Evolutionary conservation across 2,797 vertebrate genomes (phyloP).

Genomic region (Helostoma temminkii): DNA sequence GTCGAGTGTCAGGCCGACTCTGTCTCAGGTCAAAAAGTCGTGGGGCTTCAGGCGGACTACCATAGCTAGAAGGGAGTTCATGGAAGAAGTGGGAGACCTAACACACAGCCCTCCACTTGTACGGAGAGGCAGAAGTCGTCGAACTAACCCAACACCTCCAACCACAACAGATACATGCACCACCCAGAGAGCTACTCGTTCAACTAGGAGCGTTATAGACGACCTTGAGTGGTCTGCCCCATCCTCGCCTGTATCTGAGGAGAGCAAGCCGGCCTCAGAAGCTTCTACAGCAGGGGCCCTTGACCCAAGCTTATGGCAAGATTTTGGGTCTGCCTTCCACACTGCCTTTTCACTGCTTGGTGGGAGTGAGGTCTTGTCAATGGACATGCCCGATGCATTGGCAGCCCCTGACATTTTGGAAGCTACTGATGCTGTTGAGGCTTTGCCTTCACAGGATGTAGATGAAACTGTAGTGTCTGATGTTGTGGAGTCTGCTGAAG

Average conservation of each 20-base stretch:
- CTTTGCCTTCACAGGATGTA: constrained; percentile 11
- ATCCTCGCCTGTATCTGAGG: constrained; percentile 84
- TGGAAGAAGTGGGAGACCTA: constrained; percentile 83
- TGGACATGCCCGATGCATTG: constrained; percentile 65
- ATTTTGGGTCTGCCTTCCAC: constrained; percentile 76
- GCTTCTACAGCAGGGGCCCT: constrained; percentile 81
- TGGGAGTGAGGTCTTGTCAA: constrained; percentile 59
- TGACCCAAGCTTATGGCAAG: constrained; percentile 80
- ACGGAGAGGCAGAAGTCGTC: constrained; percentile 82
- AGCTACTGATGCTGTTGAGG: constrained; percentile 31
- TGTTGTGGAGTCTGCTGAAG: constrained; percentile 37
- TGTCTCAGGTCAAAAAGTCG: constrained; percentile 92
- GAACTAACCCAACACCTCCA: constrained; percentile 67
- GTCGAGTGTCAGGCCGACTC: constrained; percentile 80
- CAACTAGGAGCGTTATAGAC: constrained; percentile 76
- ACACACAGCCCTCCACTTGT: constrained; percentile 77
- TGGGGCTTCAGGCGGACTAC: constrained; percentile 97
- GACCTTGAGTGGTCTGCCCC: constrained; percentile 87
- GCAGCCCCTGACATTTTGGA: constrained; percentile 76
- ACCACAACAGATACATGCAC: constrained; percentile 39
- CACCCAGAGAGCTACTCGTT: constrained; percentile 70
- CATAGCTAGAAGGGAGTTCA: constrained; percentile 90
- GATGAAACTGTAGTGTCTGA: constrained; percentile 46
- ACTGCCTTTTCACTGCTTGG: constrained; percentile 74
- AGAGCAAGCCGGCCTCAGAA: constrained; percentile 85